Percentiles rank a stretch among this genome's conserved stretches.
Evolutionary conservation across 1,140 invertebrate genomes (phyloP).

Genomic region (Drosophila subpulchrella): DNA sequence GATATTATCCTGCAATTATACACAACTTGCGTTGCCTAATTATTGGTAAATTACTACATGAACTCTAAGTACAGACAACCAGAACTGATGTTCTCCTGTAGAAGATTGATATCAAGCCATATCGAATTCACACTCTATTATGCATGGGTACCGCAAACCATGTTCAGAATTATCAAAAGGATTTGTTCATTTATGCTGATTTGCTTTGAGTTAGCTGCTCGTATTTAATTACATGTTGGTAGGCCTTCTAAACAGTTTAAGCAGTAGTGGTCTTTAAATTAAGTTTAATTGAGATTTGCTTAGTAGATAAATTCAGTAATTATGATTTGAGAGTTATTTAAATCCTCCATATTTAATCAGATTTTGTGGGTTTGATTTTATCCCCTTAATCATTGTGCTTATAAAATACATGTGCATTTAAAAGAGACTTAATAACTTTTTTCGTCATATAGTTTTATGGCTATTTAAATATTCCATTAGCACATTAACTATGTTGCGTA

Average conservation of each 20-base stretch:
- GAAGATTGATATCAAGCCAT: background rate
- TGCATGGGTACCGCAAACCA: background rate
- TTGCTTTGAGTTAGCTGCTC: background rate
- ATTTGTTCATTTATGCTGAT: conserved; percentile 10
- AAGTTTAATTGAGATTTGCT: background rate
- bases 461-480: conserved; percentile 1
- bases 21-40: conserved; percentile 23
- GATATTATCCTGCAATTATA: conserved; percentile 12
- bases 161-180: background rate
- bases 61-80: background rate
- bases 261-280: background rate
- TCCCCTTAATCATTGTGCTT: too few relatives aligned
- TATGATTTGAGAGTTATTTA: background rate
- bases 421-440: background rate
- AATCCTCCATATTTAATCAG: background rate
- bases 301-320: background rate
- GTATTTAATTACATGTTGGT: background rate
- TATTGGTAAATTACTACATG: conserved; percentile 37
- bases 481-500: conserved; percentile 9
- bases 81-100: background rate
- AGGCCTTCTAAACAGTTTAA: background rate
- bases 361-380: too few relatives aligned
- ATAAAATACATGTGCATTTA: too few relatives aligned
- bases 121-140: conserved; percentile 16
- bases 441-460: background rate